Evolutionary conservation across 2,888 invertebrate species (phyloP), one percentile per base, ranked within the genome.

Genomic region (Nemurella pictetii): DNA sequence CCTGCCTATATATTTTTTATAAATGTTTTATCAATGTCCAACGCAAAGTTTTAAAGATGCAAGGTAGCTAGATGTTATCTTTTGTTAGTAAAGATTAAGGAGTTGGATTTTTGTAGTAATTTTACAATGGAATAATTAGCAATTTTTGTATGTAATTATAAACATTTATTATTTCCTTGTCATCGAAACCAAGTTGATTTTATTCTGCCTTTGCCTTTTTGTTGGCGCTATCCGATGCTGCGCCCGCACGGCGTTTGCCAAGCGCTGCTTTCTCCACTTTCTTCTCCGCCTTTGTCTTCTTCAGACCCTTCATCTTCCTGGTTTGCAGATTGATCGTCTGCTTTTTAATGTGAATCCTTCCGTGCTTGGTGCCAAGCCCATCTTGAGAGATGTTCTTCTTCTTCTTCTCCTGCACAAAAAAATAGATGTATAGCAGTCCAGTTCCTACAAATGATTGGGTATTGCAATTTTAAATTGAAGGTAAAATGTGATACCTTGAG

Each of bases 311-410:
- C 94, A 97, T 95, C 90, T 97, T 97, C 86, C 97, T 93, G 1
- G 97, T 97, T 90, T 98, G 98, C 86, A 99, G 91, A 87, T 94
- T 95, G 84, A 98, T 93, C 88, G 97, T 94, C 89, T 99, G 99
- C 88, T 94, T 95, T 87, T 96, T 96, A 92, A 99, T 94, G 90
- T 99, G 99, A 85, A 99, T 94, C 83, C 98, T 95, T 75, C 98
- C 99, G 89, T 96, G 93, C 88, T 95, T 96, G 9, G 95, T 95
- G 84, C 99, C 99, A 89, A 99, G 94, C 1, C 93, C 94, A 91
- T 99, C 97, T 84, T 93, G 93, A 0, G 95, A 94, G 85, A 98
- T 93, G 89, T 99, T 99, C 93, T 99, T 99, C 92, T 96, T 96
- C 89, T 95, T 96, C 87, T 94, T 94, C 0, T 93, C 92, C 94